Percentiles rank a stretch among this genome's conserved stretches.
Evolutionary conservation across 2,888 invertebrate species (phyloP).

Genomic region (Orgyia antiqua): DNA sequence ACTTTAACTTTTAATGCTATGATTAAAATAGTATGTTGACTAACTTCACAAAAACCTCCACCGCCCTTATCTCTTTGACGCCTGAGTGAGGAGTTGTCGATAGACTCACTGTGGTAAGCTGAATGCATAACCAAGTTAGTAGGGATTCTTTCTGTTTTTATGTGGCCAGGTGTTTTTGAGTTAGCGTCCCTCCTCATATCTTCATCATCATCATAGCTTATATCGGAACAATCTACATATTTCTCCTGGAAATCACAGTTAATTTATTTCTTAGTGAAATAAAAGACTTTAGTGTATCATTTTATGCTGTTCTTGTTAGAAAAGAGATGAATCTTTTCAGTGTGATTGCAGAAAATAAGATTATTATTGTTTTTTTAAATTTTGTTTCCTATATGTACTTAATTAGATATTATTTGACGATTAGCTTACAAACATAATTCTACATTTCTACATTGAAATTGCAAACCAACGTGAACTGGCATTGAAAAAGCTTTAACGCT

Average conservation of each 20-base stretch:
- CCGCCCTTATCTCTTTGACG: slow-evolving; percentile 25
- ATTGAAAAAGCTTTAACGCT: too few species aligned
- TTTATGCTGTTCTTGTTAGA: too few species aligned
- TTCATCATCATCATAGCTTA: slow-evolving; percentile 57
- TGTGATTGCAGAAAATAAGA: too few species aligned
- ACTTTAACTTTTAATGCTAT: not conserved
- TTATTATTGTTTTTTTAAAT: too few species aligned
- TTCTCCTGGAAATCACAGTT: slow-evolving; percentile 46
- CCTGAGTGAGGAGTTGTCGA: slow-evolving; percentile 3
- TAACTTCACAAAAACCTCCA: slow-evolving; percentile 65
- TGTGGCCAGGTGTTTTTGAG: slow-evolving; percentile 8
- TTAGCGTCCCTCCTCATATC: slow-evolving; percentile 30
- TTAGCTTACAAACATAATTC: too few species aligned
- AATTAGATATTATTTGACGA: too few species aligned
- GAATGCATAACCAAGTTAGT: slow-evolving; percentile 55
- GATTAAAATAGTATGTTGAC: slow-evolving; percentile 4
- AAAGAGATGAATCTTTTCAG: too few species aligned
- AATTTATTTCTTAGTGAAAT: too few species aligned
- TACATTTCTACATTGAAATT: too few species aligned
- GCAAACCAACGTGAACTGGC: too few species aligned
- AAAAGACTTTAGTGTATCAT: too few species aligned
- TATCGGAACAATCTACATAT: slow-evolving; percentile 64
- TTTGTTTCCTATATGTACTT: too few species aligned
- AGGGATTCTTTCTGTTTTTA: slow-evolving; percentile 41
- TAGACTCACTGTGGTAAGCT: slow-evolving; percentile 44